phyloP scores from a whole-genome alignment of 2,113 vertebrate species.

The Dermatemys mawii region DNA sequence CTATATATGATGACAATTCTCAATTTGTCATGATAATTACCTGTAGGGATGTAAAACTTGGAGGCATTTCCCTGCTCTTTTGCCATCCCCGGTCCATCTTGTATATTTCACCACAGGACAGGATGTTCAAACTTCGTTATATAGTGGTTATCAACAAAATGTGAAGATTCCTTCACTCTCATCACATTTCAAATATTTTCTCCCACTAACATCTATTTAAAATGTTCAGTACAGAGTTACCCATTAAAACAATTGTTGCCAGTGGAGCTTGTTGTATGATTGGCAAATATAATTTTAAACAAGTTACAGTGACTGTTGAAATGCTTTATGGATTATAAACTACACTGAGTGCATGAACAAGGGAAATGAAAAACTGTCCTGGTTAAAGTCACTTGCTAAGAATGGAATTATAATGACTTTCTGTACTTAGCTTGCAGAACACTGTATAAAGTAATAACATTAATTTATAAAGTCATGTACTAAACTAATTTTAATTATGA shows the following conservation, averaged over 20 bases:
- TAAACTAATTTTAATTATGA: not conserved
- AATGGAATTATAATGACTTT: slow-evolving; percentile 37
- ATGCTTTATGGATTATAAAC: slow-evolving; percentile 4
- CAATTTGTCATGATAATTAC: not conserved
- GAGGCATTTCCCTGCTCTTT: not conserved
- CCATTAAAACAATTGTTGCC: not conserved
- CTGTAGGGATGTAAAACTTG: not conserved
- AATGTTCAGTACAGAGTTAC: not conserved
- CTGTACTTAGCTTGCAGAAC: not conserved
- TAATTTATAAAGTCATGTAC: not conserved
- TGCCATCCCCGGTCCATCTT: not conserved
- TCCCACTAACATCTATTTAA: not conserved
- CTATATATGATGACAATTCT: not conserved
- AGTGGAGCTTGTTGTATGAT: not conserved
- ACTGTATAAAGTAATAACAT: not conserved
- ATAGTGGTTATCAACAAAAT: not conserved
- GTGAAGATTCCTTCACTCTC: not conserved
- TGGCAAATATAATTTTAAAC: slow-evolving; percentile 16
- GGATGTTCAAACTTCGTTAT: not conserved
- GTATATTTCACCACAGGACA: not conserved
- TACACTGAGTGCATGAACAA: not conserved
- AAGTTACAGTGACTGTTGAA: slow-evolving; percentile 2
- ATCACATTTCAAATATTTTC: not conserved
- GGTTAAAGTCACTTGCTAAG: not conserved
- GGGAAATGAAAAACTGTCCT: not conserved